Evolutionary conservation across 2,888 invertebrate species (phyloP).

Genomic region (Hypsopygia costalis): DNA sequence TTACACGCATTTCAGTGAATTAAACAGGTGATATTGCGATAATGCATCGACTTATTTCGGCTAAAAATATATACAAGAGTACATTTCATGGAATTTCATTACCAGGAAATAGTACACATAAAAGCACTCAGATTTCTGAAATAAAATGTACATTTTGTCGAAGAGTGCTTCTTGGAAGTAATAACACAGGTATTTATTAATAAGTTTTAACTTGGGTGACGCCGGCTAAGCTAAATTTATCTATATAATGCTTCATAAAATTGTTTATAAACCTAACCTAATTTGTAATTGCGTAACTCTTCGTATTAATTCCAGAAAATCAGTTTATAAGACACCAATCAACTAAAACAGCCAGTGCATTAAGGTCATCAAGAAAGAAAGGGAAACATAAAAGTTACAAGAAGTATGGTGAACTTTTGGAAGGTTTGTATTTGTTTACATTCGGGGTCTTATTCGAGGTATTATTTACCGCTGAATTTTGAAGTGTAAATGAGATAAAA

Average conservation of each 20-base stretch:
- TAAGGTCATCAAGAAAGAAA: slow-evolving; percentile 62
- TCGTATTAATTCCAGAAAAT: slow-evolving; percentile 49
- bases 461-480: not conserved
- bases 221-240: not conserved
- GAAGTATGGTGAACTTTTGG: slow-evolving; percentile 84
- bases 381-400: slow-evolving; percentile 66
- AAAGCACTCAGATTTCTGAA: slow-evolving; percentile 37
- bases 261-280: slow-evolving; percentile 31
- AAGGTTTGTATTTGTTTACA: slow-evolving; percentile 73
- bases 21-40: slow-evolving; percentile 48
- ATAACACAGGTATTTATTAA: slow-evolving; percentile 47
- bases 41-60: slow-evolving; percentile 70
- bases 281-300: slow-evolving; percentile 62
- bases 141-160: slow-evolving; percentile 71
- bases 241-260: not conserved
- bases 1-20: slow-evolving; percentile 30
- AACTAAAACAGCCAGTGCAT: slow-evolving; percentile 59
- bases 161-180: slow-evolving; percentile 51
- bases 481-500: not conserved
- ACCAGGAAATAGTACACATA: slow-evolving; percentile 38
- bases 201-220: not conserved
- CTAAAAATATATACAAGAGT: slow-evolving; percentile 61
- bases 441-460: not conserved
- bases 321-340: slow-evolving; percentile 58
- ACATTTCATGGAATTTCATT: slow-evolving; percentile 51